Conservation (phyloP, 2,113 vertebrate genomes). For the Chelonoidis abingdonii region DNA sequence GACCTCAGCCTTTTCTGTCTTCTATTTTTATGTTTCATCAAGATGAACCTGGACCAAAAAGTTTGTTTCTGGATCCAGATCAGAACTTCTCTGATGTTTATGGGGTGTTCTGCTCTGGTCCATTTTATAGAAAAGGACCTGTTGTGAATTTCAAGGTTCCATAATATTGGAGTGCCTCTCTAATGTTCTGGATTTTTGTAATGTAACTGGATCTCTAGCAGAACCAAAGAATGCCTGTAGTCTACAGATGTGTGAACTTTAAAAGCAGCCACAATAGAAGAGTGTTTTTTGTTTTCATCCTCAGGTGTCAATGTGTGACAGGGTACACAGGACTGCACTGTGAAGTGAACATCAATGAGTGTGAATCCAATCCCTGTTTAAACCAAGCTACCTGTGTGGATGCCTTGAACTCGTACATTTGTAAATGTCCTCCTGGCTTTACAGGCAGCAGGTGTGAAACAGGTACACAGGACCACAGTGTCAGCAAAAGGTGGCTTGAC, state of each 20-base stretch:
- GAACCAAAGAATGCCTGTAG: not conserved
- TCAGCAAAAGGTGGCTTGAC: conserved; percentile 36
- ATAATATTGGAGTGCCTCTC: not conserved
- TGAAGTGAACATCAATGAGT: conserved; percentile 92
- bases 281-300: conserved; percentile 17
- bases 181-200: not conserved
- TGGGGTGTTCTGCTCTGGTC: not conserved
- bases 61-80: not conserved
- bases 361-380: conserved; percentile 90
- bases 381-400: conserved; percentile 94
- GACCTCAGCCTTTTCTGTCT: not conserved
- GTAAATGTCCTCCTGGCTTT: conserved; percentile 97
- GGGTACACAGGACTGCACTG: conserved; percentile 90
- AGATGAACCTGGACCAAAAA: not conserved
- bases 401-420: conserved; percentile 87
- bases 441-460: conserved; percentile 99
- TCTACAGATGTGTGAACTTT: not conserved
- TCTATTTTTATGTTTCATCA: not conserved
- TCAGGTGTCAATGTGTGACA: conserved; percentile 89
- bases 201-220: not conserved
- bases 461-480: conserved; percentile 88
- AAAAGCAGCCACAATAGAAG: not conserved
- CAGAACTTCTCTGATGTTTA: not conserved
- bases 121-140: not conserved
- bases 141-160: not conserved